A percentile compares a stretch with the other conserved stretches of the same genome.
These are phyloP conservation scores for Odontamblyopus rebecca DNA, from an alignment of 2,797 vertebrate species.

Conservation along the genomic window DNA sequence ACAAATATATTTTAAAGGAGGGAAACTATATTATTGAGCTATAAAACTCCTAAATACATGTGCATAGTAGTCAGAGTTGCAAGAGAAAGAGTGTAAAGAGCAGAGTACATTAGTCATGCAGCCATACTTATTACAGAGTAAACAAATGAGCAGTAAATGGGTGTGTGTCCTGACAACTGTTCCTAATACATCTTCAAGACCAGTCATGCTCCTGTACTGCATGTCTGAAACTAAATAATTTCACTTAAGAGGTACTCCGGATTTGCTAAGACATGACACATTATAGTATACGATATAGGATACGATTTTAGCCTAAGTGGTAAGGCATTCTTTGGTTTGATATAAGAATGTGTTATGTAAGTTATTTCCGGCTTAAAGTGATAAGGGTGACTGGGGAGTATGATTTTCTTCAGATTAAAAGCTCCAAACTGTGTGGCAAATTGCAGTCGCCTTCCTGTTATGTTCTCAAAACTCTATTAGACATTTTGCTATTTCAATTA, in stretches of 20 bases:
- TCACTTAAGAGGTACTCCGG: not conserved
- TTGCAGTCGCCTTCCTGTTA: slow-evolving; percentile 42
- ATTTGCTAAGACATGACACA: not conserved
- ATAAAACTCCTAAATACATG: not conserved
- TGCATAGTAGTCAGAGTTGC: not conserved
- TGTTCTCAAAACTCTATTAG: not conserved
- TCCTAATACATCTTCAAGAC: slow-evolving; percentile 16
- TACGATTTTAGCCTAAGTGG: not conserved
- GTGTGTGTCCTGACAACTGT: slow-evolving; percentile 29
- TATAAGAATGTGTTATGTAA: not conserved
- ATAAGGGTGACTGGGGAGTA: not conserved
- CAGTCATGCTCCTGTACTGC: slow-evolving; percentile 12
- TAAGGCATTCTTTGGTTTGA: not conserved
- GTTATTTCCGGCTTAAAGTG: not conserved
- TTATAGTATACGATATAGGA: not conserved
- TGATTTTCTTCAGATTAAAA: slow-evolving; percentile 19
- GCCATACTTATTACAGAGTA: slow-evolving; percentile 19
- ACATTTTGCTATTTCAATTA: not conserved
- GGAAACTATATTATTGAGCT: not conserved
- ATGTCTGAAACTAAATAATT: not conserved
- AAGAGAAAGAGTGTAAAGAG: not conserved
- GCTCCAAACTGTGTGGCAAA: slow-evolving; percentile 24
- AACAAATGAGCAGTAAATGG: slow-evolving; percentile 21
- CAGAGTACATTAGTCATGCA: slow-evolving; percentile 33
- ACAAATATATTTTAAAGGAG: not conserved